Evolutionary conservation across 1,140 invertebrate genomes (phyloP).

Genomic region (Holcopasites calliopsidis): DNA sequence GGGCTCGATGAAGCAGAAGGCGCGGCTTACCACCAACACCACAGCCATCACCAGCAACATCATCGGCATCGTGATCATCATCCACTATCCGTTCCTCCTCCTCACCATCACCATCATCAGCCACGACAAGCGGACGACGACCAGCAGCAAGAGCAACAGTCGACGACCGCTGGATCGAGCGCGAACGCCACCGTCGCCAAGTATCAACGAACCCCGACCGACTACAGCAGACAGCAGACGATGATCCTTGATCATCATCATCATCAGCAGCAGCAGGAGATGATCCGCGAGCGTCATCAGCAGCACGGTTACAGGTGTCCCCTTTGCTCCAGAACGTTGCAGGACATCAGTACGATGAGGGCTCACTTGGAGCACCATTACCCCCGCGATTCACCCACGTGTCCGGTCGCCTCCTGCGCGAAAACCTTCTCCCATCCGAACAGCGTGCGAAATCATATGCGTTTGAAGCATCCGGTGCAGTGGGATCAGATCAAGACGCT

Average conservation of each 20-base stretch:
- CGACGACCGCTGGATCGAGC: constrained; percentile 31
- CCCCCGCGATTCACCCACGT: constrained; percentile 88
- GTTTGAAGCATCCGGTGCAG: constrained; percentile 87
- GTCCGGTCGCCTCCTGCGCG: constrained; percentile 87
- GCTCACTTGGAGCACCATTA: constrained; percentile 89
- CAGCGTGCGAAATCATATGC: constrained; percentile 91
- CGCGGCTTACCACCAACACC: constrained; percentile 78
- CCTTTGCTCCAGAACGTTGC: constrained; percentile 84
- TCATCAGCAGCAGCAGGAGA: constrained; percentile 72
- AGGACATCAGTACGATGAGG: constrained; percentile 84
- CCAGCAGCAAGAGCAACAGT: constrained; percentile 39
- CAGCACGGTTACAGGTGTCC: constrained; percentile 82
- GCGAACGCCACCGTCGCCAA: constrained; percentile 59
- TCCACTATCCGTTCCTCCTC: constrained; percentile 63
- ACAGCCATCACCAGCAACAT: constrained; percentile 77
- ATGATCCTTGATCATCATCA: constrained; percentile 70
- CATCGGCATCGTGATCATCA: constrained; percentile 77
- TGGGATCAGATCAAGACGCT: constrained; percentile 91
- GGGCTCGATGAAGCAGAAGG: constrained; percentile 75
- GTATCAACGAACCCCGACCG: constrained; percentile 63
- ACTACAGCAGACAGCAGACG: constrained; percentile 73
- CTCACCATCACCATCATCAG: constrained; percentile 75
- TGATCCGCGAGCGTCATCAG: constrained; percentile 69
- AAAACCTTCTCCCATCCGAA: constrained; percentile 89
- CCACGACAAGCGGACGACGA: constrained; percentile 55